Evolutionary conservation across 2,888 invertebrate species (phyloP).

Genomic region (Penaeus monodon): DNA sequence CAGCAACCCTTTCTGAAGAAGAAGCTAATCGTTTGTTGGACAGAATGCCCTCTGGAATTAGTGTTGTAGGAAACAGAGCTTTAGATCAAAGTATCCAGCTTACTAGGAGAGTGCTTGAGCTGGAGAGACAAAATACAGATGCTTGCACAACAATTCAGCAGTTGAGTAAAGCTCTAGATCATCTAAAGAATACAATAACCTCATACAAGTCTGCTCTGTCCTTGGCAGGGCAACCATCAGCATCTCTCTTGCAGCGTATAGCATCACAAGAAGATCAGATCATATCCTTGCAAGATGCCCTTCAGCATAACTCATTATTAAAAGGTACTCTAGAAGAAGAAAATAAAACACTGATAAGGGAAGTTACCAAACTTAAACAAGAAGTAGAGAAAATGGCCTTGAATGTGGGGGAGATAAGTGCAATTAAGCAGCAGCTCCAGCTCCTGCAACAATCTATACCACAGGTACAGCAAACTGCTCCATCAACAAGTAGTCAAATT

Average conservation of each 20-base stretch:
- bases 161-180: constrained; percentile 53
- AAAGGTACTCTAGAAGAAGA: constrained; percentile 38
- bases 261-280: constrained; percentile 62
- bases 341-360: constrained; percentile 39
- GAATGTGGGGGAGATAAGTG: constrained; percentile 35
- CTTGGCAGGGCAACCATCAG: constrained; percentile 52
- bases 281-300: constrained; percentile 49
- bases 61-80: constrained; percentile 41
- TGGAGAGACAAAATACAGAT: constrained; percentile 57
- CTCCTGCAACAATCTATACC: constrained; percentile 14
- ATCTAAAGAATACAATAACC: constrained; percentile 42
- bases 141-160: constrained; percentile 58
- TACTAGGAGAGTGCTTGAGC: constrained; percentile 50
- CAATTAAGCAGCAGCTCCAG: constrained; percentile 42
- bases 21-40: constrained; percentile 30
- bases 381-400: constrained; percentile 10
- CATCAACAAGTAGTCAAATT: not conserved
- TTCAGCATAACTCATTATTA: constrained; percentile 30
- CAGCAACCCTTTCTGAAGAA: constrained; percentile 35
- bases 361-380: constrained; percentile 30
- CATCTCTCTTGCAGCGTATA: constrained; percentile 50
- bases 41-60: constrained; percentile 38
- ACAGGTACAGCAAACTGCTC: not conserved
- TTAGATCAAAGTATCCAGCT: constrained; percentile 54
- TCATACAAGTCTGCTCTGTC: constrained; percentile 58